These are phyloP conservation scores for Rhagophthalmus giganteus DNA, from an alignment of 2,888 invertebrate species.

Conservation along the genomic window DNA sequence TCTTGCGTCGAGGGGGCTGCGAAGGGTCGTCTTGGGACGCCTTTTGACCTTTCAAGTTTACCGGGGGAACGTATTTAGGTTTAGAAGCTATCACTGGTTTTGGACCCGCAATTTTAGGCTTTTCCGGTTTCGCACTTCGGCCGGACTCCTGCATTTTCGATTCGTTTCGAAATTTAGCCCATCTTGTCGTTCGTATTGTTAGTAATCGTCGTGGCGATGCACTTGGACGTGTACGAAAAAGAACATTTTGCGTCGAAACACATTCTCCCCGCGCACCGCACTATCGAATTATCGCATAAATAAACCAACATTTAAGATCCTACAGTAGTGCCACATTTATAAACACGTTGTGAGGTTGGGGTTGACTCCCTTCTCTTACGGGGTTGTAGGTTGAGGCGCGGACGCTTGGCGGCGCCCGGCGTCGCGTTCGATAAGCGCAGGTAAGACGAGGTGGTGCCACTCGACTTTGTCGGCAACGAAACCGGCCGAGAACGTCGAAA, in stretches of 20 bases:
- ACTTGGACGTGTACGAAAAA: no score
- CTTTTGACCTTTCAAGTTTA: conserved; percentile 45
- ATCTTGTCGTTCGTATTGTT: no score
- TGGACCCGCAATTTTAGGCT: conserved; percentile 50
- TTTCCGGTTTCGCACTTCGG: conserved; percentile 41
- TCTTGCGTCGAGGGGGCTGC: conserved; percentile 1
- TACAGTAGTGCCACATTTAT: conserved; percentile 47
- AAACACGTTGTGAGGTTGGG: conserved; percentile 52
- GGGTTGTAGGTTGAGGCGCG: conserved; percentile 41
- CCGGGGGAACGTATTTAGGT: conserved; percentile 55
- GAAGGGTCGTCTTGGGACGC: conserved; percentile 4
- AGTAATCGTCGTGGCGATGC: no score
- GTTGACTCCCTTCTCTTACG: conserved; percentile 55
- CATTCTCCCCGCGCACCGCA: no score
- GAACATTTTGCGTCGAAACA: no score
- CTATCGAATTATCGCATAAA: conserved; percentile 19
- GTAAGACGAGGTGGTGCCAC: conserved; percentile 24
- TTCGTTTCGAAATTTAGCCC: conserved; percentile 9
- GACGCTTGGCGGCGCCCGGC: conserved; percentile 52
- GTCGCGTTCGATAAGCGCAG: conserved; percentile 50
- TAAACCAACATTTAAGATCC: conserved; percentile 17
- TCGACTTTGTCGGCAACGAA: conserved; percentile 9
- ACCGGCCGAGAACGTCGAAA: no score
- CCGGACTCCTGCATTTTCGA: conserved; percentile 43
- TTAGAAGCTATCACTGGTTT: conserved; percentile 53